Percentiles rank a stretch among this genome's conserved stretches.
These are phyloP conservation scores for Paralichthys olivaceus DNA, from an alignment of 2,113 vertebrate genomes.

Conservation along the genomic window DNA sequence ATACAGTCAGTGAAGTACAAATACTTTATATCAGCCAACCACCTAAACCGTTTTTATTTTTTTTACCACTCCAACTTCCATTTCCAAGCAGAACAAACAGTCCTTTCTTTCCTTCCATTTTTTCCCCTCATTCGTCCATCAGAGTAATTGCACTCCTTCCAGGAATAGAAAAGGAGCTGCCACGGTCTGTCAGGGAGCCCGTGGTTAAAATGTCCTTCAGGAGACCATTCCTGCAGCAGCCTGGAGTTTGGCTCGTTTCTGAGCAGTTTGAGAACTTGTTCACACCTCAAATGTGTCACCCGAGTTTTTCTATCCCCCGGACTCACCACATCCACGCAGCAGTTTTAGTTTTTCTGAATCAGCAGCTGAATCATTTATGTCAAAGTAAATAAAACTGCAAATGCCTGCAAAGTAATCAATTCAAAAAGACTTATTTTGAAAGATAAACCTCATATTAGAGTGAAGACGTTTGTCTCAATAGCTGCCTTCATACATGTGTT, in stretches of 20 bases:
- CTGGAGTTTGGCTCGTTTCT: constrained; percentile 6
- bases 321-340: not conserved
- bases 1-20: constrained; percentile 29
- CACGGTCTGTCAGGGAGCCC: constrained; percentile 64
- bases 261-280: constrained; percentile 31
- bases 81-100: constrained; percentile 71
- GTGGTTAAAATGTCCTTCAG: constrained; percentile 72
- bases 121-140: constrained; percentile 67
- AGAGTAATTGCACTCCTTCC: constrained; percentile 76
- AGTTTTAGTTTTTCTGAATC: constrained; percentile 2
- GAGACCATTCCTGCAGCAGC: constrained; percentile 37
- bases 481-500: no score
- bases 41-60: constrained; percentile 22
- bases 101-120: constrained; percentile 67
- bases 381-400: not conserved
- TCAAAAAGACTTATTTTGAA: no score
- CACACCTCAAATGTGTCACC: constrained; percentile 36
- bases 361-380: constrained; percentile 20
- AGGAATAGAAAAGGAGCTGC: constrained; percentile 75
- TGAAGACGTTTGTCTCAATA: no score
- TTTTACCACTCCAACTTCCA: constrained; percentile 37
- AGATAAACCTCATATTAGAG: no score
- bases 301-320: constrained; percentile 7
- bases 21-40: constrained; percentile 50
- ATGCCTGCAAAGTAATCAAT: no score